A percentile compares a stretch with the other conserved stretches of the same genome.
These are phyloP conservation scores for Leptinotarsa tumamoca DNA, from an alignment of 2,888 invertebrate species.

Conservation along the genomic window DNA sequence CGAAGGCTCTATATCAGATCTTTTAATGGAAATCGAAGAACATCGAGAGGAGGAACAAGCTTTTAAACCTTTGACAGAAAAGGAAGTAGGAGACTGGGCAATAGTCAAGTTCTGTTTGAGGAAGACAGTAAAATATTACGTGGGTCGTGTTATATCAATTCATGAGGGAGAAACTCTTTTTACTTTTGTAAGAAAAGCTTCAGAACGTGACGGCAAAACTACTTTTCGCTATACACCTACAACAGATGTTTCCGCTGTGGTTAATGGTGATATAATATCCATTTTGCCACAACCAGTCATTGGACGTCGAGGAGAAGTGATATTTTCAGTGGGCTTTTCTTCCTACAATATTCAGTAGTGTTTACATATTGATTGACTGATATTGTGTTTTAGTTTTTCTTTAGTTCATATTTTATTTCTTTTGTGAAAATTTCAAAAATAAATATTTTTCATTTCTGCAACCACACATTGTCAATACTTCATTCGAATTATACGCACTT, in stretches of 20 bases:
- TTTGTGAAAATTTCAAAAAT: too few relatives aligned
- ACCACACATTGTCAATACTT: too few relatives aligned
- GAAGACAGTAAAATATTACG: neutral
- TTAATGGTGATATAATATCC: too few relatives aligned
- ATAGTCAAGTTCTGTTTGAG: neutral
- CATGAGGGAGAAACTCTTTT: neutral
- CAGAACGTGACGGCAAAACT: slow-evolving; percentile 1
- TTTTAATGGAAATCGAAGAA: neutral
- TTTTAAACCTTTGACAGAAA: neutral
- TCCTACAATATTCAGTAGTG: too few relatives aligned
- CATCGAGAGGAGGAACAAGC: neutral
- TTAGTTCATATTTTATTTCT: too few relatives aligned
- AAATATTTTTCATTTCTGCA: too few relatives aligned
- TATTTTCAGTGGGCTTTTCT: too few relatives aligned
- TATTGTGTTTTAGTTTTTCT: too few relatives aligned
- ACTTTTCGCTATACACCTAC: neutral
- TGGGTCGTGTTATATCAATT: neutral
- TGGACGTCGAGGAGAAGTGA: too few relatives aligned
- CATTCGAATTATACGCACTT: too few relatives aligned
- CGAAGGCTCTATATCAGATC: neutral
- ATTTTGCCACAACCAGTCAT: too few relatives aligned
- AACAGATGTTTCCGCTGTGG: neutral
- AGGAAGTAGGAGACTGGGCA: neutral
- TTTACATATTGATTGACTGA: too few relatives aligned
- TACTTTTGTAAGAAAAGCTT: neutral